phyloP scores from a whole-genome alignment of 2,113 vertebrate species.

The Syngnathus scovelli region DNA sequence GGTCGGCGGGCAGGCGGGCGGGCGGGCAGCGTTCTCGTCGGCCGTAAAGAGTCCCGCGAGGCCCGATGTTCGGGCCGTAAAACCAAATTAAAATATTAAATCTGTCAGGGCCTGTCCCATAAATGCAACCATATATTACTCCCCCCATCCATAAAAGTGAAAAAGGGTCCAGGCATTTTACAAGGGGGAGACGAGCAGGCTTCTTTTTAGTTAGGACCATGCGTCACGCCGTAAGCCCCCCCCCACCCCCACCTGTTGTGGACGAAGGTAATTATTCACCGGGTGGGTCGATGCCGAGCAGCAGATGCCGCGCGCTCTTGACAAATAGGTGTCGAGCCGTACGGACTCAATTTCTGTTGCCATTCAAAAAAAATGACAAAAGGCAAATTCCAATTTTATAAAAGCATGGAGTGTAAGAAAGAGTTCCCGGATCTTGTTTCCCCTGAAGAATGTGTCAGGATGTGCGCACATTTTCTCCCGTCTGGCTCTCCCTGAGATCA shows the following conservation, averaged over 20 bases:
- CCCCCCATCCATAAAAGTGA: constrained; percentile 66
- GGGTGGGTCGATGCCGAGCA: constrained; percentile 25
- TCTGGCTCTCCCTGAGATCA: constrained; percentile 46
- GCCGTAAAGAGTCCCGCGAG: constrained; percentile 64
- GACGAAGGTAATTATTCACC: constrained; percentile 61
- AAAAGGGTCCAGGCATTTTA: constrained; percentile 61
- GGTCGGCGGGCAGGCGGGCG: too few relatives aligned
- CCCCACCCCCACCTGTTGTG: constrained; percentile 49
- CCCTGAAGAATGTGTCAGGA: background rate
- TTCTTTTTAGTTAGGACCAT: constrained; percentile 7
- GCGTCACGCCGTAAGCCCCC: background rate
- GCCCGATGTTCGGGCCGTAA: constrained; percentile 68
- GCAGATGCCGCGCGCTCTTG: background rate
- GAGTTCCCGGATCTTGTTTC: background rate
- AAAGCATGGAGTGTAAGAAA: background rate
- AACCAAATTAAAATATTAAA: constrained; percentile 81
- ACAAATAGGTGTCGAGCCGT: background rate
- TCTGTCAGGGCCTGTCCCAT: constrained; percentile 70
- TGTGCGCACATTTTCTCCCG: constrained; percentile 27
- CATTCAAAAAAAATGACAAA: background rate
- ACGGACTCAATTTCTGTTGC: background rate
- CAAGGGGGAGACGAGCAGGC: constrained; percentile 42
- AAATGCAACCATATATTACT: constrained; percentile 73
- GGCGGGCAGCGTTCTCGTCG: constrained; percentile 21
- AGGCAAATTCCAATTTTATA: too few relatives aligned